phyloP scores from a whole-genome alignment of 2,797 vertebrate genomes.

The Monodelphis domestica region DNA sequence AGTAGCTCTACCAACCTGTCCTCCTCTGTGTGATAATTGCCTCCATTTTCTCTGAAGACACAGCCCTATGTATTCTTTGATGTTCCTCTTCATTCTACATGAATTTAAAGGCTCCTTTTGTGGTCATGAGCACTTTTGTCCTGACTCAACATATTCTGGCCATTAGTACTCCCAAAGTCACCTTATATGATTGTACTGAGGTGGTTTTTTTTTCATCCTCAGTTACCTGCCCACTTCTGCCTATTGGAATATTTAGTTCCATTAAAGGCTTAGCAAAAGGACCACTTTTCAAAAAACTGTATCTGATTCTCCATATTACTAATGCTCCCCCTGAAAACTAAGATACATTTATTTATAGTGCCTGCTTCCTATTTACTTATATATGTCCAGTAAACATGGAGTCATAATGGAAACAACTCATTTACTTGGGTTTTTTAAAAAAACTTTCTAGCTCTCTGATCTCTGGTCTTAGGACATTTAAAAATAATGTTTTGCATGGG shows the following conservation, averaged over 20 bases:
- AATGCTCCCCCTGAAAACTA: not conserved
- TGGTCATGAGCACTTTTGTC: not conserved
- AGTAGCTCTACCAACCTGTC: not conserved
- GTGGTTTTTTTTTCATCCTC: not conserved
- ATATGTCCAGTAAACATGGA: not conserved
- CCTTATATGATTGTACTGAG: not conserved
- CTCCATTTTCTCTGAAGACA: not conserved
- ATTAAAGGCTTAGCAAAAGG: not conserved
- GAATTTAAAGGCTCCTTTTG: not conserved
- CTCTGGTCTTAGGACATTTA: not conserved
- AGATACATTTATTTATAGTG: too few relatives aligned
- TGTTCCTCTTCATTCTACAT: not conserved
- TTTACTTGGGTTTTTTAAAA: not conserved
- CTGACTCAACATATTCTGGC: too few relatives aligned
- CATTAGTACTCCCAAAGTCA: not conserved
- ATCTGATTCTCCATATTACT: not conserved
- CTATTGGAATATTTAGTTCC: not conserved
- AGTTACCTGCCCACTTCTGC: slow-evolving; percentile 7
- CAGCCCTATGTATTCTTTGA: not conserved
- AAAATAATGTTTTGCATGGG: not conserved
- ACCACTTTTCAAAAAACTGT: not conserved
- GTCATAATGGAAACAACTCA: not conserved
- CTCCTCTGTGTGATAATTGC: not conserved
- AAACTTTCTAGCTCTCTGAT: not conserved
- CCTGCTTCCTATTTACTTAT: too few relatives aligned